These are phyloP conservation scores for Pseudotriccus pelzelni DNA, from an alignment of 2,797 vertebrate genomes.

Conservation along the genomic window DNA sequence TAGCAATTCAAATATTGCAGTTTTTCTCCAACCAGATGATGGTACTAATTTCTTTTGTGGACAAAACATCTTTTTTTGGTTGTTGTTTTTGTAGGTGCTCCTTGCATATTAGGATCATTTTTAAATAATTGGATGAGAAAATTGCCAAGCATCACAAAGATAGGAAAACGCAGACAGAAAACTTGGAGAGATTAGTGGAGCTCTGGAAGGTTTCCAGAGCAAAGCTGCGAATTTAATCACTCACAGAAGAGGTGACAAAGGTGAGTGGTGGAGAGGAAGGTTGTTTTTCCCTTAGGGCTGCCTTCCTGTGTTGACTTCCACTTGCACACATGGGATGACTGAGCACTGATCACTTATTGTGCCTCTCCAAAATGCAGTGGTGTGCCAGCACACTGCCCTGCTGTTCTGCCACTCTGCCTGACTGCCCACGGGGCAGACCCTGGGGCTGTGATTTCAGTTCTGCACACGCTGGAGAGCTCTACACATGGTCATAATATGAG, in stretches of 20 bases:
- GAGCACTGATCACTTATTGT: background rate
- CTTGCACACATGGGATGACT: background rate
- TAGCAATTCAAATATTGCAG: background rate
- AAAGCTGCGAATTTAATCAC: slow-evolving; percentile 1
- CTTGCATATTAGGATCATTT: background rate
- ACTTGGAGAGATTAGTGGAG: slow-evolving; percentile 37
- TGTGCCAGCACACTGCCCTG: background rate
- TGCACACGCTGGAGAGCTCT: background rate
- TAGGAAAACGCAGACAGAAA: slow-evolving; percentile 51
- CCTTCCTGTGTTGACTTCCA: slow-evolving; percentile 55
- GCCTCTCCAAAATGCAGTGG: background rate
- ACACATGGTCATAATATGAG: accelerated
- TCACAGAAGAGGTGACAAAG: background rate
- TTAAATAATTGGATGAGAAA: background rate
- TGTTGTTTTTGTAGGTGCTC: background rate
- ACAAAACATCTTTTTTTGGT: background rate
- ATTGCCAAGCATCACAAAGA: slow-evolving; percentile 28
- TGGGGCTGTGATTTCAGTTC: background rate
- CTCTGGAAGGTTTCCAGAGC: slow-evolving; percentile 45
- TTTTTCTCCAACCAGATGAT: background rate
- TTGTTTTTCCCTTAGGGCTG: background rate
- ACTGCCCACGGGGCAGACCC: background rate
- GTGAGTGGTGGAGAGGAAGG: background rate
- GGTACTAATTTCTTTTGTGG: background rate
- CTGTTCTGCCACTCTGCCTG: background rate